Percentiles rank a stretch among this genome's conserved stretches.
These are phyloP conservation scores for Apocheima hispidaria DNA, from an alignment of 2,888 invertebrate genomes.

Conservation along the genomic window DNA sequence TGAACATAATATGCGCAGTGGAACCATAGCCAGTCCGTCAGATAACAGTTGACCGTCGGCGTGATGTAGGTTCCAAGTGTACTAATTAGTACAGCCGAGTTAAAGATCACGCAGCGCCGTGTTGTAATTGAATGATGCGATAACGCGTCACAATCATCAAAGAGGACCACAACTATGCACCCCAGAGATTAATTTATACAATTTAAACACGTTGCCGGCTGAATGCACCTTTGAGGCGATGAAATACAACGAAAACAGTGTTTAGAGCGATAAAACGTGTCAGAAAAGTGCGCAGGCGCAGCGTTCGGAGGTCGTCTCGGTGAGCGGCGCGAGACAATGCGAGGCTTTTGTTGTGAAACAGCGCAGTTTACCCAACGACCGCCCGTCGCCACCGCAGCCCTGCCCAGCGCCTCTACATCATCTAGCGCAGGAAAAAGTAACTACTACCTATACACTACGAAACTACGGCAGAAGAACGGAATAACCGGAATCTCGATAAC, in stretches of 20 bases:
- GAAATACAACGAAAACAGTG: slow-evolving; percentile 38
- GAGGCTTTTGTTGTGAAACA: slow-evolving; percentile 82
- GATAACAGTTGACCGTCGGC: slow-evolving; percentile 55
- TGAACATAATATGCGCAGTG: slow-evolving; percentile 26
- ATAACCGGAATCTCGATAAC: slow-evolving; percentile 40
- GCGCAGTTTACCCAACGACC: slow-evolving; percentile 76
- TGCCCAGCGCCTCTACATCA: slow-evolving; percentile 56
- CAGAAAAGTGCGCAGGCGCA: slow-evolving; percentile 65
- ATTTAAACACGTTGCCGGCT: slow-evolving; percentile 37
- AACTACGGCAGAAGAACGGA: slow-evolving; percentile 42
- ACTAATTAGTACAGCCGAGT: slow-evolving; percentile 48
- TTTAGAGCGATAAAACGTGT: slow-evolving; percentile 59
- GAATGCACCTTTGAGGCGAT: slow-evolving; percentile 31
- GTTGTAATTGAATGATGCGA: slow-evolving; percentile 55
- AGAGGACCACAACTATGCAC: slow-evolving; percentile 8
- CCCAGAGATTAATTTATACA: slow-evolving; percentile 44
- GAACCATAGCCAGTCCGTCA: slow-evolving; percentile 32
- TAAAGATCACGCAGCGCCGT: slow-evolving; percentile 57
- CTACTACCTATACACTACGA: too few species aligned
- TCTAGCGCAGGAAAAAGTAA: slow-evolving; percentile 53
- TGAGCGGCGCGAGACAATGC: slow-evolving; percentile 85
- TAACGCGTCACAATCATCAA: slow-evolving; percentile 20
- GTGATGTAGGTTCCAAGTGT: slow-evolving; percentile 36
- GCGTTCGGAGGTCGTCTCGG: slow-evolving; percentile 77
- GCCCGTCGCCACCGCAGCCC: slow-evolving; percentile 54